phyloP scores from a whole-genome alignment of 1,140 invertebrate species.

The Phymastichus coffea region DNA sequence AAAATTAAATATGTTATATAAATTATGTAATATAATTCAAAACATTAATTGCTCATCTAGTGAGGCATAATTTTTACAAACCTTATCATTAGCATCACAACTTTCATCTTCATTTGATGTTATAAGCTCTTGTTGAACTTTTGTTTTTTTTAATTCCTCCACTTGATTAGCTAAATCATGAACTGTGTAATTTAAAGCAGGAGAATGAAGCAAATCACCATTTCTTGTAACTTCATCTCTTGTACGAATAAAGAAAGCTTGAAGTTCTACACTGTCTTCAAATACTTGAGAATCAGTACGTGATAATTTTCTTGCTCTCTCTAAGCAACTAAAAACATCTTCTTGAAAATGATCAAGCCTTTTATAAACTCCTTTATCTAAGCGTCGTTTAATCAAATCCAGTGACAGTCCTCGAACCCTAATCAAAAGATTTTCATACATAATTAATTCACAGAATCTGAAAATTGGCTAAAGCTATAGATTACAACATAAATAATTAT shows the following conservation, averaged over 20 bases:
- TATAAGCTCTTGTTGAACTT: constrained; percentile 71
- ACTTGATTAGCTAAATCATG: constrained; percentile 72
- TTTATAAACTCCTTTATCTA: constrained; percentile 87
- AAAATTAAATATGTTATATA: constrained; percentile 3
- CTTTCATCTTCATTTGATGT: constrained; percentile 72
- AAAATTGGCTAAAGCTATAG: too few species aligned
- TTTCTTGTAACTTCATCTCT: constrained; percentile 73
- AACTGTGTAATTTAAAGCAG: constrained; percentile 80
- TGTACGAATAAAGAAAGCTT: constrained; percentile 86
- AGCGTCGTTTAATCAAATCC: constrained; percentile 80
- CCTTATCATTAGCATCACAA: constrained; percentile 58
- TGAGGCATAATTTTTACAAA: constrained; percentile 1
- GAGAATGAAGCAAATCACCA: constrained; percentile 80
- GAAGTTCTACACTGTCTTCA: constrained; percentile 92
- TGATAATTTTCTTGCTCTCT: constrained; percentile 82
- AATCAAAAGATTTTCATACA: constrained; percentile 29
- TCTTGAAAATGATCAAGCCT: constrained; percentile 94
- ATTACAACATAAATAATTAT: background rate
- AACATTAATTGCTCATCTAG: background rate
- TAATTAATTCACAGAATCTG: background rate
- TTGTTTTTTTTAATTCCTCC: constrained; percentile 75
- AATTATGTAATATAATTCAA: too few species aligned
- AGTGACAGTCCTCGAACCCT: constrained; percentile 78
- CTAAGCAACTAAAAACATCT: constrained; percentile 92
- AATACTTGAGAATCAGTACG: constrained; percentile 92